phyloP scores from a whole-genome alignment of 1,140 invertebrate genomes.

The Periplaneta americana region DNA sequence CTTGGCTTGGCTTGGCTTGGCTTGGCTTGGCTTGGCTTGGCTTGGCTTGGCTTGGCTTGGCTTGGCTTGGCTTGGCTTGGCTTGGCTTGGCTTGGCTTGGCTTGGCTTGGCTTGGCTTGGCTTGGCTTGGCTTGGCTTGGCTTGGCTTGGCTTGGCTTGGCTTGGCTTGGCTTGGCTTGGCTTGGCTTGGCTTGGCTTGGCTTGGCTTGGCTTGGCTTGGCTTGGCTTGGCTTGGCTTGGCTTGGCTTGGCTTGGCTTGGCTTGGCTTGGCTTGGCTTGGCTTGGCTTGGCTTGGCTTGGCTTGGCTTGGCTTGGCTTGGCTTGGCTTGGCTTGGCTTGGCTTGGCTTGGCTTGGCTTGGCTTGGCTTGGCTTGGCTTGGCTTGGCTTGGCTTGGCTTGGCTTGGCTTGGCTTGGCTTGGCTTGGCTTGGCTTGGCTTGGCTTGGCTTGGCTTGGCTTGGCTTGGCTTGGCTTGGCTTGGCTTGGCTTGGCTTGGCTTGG shows the following conservation, averaged over 20 bases:
- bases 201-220: neutral
- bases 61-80: neutral
- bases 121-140: neutral
- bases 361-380: no score
- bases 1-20: slow-evolving; percentile 16
- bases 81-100: neutral
- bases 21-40: slow-evolving; percentile 18
- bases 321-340: neutral
- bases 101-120: neutral
- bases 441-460: no score
- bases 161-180: slow-evolving; percentile 3
- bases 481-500: no score
- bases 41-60: slow-evolving; percentile 15
- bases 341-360: neutral
- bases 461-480: no score
- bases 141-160: slow-evolving; percentile 1
- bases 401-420: no score
- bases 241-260: neutral
- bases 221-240: neutral
- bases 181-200: slow-evolving; percentile 5
- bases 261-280: neutral
- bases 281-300: neutral
- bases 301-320: neutral
- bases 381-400: no score
- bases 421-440: no score